Evolutionary conservation across 2,113 vertebrate genomes (phyloP), one percentile per base, ranked within the genome.

Genomic region (Ochotona princeps): DNA sequence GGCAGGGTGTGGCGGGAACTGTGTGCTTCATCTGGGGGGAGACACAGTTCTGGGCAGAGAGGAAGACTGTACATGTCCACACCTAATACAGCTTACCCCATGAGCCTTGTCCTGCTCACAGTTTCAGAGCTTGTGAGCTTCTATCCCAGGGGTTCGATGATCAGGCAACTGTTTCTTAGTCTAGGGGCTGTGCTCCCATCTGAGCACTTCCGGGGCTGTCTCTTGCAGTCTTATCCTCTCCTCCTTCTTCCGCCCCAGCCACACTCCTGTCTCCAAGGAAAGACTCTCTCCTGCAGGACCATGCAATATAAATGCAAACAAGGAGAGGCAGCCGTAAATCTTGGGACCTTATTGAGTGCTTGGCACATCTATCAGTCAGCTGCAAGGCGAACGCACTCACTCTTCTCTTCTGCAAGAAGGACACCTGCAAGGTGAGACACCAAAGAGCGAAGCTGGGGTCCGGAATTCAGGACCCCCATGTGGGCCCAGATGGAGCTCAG

Each of bases 291-390:
- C 70, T 97, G 88, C 75, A 92, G 83, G 54, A 38, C 78, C 57
- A 38, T 32, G 32, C 75, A 87, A 92, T 96, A 87, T 91, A 95
- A 96, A 96, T 94, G 94, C 92, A 95, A 96, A 89, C 86, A 80
- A 91, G 72, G 74, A 86, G 73, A 66, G 49, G 28, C 18, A 25
- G 80, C 49, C 4, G 21, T 90, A 90, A 93, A 96, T 95, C 87
- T 87, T 66, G 83, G 67, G 30, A 49, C 70, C n/a, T 74, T 94
- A 70, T 10, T 57, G 80, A 87, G 61, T 28, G 14, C 30, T 38
- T 89, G 87, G 92, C 91, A 78, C 0, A 0, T 47, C 74, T 79
- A 79, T 93, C 83, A 86, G 28, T 94, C 91, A 91, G 74, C 13
- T 21, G 83, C 89, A 67, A 47, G 75, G 25, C 79, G 90, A 73